A percentile compares a stretch with the other conserved stretches of the same genome.
Conservation (phyloP, 2,113 vertebrate species). For the Ahaetulla prasina region DNA sequence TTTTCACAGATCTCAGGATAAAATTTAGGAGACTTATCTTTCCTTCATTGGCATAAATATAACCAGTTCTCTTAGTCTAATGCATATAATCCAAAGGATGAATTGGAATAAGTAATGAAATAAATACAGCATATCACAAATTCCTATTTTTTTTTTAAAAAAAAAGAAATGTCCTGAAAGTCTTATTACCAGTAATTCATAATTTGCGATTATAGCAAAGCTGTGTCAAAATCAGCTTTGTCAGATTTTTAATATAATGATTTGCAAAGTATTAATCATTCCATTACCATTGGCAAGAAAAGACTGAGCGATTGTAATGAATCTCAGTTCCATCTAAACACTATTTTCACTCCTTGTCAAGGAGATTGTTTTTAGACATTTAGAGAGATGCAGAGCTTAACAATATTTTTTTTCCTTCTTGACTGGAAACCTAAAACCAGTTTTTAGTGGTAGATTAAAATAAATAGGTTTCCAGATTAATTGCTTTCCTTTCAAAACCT, state of each 20-base stretch:
- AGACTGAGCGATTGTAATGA: slow-evolving; percentile 59
- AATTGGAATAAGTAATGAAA: slow-evolving; percentile 58
- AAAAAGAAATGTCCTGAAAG: slow-evolving; percentile 60
- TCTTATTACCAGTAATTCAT: slow-evolving; percentile 61
- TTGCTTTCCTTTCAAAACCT: slow-evolving; percentile 52
- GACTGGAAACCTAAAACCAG: slow-evolving; percentile 55
- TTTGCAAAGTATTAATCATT: slow-evolving; percentile 76
- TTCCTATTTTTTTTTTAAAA: slow-evolving; percentile 44
- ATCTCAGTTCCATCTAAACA: slow-evolving; percentile 67
- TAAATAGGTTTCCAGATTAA: slow-evolving; percentile 65
- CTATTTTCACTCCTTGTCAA: slow-evolving; percentile 57
- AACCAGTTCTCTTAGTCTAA: slow-evolving; percentile 39
- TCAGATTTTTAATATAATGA: slow-evolving; percentile 66
- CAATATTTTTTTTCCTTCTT: slow-evolving; percentile 44
- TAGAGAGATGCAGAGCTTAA: slow-evolving; percentile 56
- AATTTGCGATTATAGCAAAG: slow-evolving; percentile 64
- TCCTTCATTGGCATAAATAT: slow-evolving; percentile 48
- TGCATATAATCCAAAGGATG: slow-evolving; percentile 50
- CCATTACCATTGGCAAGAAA: slow-evolving; percentile 71
- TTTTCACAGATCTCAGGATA: slow-evolving; percentile 54
- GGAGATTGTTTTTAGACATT: slow-evolving; percentile 63
- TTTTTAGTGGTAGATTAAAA: slow-evolving; percentile 61
- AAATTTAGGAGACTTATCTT: slow-evolving; percentile 41
- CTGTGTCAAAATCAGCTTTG: slow-evolving; percentile 60
- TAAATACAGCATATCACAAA: slow-evolving; percentile 64